Conservation (phyloP, 2,113 vertebrate species). For the Syngnathus floridae region DNA sequence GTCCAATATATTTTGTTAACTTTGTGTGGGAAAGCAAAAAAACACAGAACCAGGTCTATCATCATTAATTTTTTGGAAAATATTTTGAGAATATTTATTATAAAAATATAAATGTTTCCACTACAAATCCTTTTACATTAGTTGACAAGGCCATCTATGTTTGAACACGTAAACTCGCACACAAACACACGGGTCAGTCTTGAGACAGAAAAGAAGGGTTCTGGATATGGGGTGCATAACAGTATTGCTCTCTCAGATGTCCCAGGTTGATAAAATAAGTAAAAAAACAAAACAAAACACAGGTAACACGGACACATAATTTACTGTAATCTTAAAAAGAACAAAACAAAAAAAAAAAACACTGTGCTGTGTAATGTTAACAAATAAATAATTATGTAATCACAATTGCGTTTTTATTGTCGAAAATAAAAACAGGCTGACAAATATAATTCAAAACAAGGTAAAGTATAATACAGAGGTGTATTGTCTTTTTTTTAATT, state of each 20-base stretch:
- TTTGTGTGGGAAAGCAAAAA: constrained; percentile 9
- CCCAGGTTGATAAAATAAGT: constrained; percentile 76
- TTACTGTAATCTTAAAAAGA: constrained; percentile 76
- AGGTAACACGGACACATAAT: constrained; percentile 78
- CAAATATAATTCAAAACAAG: constrained; percentile 72
- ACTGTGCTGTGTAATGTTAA: constrained; percentile 74
- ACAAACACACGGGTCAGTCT: constrained; percentile 62
- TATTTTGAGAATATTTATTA: constrained; percentile 99
- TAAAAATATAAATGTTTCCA: constrained; percentile 99
- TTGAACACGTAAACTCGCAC: constrained; percentile 82
- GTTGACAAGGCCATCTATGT: constrained; percentile 96
- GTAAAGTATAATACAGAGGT: constrained; percentile 74
- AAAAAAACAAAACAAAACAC: constrained; percentile 69
- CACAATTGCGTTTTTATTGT: constrained; percentile 67
- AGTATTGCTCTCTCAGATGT: constrained; percentile 72
- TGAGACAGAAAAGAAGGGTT: constrained; percentile 56
- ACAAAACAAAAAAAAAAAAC: constrained; percentile 24
- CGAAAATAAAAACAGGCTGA: constrained; percentile 55
- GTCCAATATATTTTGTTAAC: background rate
- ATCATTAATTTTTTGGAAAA: constrained; percentile 90
- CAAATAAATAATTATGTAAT: constrained; percentile 94
- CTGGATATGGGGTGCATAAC: constrained; percentile 57
- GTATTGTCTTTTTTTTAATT: constrained; percentile 66
- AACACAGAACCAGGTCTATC: constrained; percentile 55
- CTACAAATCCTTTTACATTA: constrained; percentile 99